Conservation (phyloP, 2,113 vertebrate genomes). For the Probosciger aterrimus region DNA sequence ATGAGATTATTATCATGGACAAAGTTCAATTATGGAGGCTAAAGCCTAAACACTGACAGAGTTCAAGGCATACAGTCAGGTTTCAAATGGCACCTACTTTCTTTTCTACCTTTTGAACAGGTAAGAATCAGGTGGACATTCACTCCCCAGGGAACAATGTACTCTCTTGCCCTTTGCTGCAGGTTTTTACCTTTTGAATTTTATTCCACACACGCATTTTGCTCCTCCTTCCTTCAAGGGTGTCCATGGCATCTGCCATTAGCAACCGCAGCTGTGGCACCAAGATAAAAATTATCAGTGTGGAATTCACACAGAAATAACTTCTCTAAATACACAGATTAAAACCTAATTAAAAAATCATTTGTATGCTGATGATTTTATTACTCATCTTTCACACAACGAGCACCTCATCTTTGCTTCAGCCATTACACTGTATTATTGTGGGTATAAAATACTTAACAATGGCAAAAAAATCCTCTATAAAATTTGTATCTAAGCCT, state of each 20-base stretch:
- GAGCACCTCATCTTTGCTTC: constrained; percentile 64
- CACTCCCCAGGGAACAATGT: constrained; percentile 21
- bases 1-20: neutral
- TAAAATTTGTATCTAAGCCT: constrained; percentile 60
- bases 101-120: constrained; percentile 22
- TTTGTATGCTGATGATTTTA: constrained; percentile 87
- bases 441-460: constrained; percentile 56
- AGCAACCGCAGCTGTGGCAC: constrained; percentile 83
- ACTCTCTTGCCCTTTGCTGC: constrained; percentile 15
- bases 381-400: constrained; percentile 79
- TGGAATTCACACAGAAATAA: constrained; percentile 81
- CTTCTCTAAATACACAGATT: constrained; percentile 86
- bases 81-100: neutral
- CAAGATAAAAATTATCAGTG: constrained; percentile 85
- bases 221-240: constrained; percentile 77
- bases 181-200: constrained; percentile 77
- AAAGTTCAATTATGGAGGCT: neutral
- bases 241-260: constrained; percentile 85
- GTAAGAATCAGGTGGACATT: constrained; percentile 18
- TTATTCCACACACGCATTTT: constrained; percentile 78
- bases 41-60: neutral
- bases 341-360: constrained; percentile 91
- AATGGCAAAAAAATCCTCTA: constrained; percentile 49
- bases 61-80: neutral
- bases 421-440: constrained; percentile 62